These are phyloP conservation scores for Turdus rufiventris DNA, from an alignment of 2,113 vertebrate genomes.

Conservation along the genomic window DNA sequence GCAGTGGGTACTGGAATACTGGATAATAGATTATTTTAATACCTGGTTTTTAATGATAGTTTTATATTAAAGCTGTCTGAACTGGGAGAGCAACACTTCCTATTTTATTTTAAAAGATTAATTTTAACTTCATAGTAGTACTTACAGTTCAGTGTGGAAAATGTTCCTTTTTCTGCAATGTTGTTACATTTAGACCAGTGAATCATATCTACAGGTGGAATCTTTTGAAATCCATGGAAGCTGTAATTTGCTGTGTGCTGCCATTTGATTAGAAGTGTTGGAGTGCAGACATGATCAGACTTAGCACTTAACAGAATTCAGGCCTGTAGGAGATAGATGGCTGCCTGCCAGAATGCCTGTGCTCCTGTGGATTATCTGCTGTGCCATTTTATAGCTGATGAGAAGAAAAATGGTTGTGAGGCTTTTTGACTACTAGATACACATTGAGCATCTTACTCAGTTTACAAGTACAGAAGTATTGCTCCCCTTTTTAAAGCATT, in stretches of 20 bases:
- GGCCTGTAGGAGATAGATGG: background rate
- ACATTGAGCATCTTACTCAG: background rate
- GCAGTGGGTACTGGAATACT: background rate
- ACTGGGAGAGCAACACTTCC: background rate
- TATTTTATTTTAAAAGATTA: background rate
- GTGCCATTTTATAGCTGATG: background rate
- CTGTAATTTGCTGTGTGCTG: background rate
- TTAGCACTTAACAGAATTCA: background rate
- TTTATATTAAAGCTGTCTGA: background rate
- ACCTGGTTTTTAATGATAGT: background rate
- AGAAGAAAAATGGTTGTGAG: background rate
- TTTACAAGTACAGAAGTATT: background rate
- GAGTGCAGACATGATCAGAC: background rate
- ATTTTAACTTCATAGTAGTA: background rate
- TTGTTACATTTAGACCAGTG: background rate
- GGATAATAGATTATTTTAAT: background rate
- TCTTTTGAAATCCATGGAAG: background rate
- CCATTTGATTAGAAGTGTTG: background rate
- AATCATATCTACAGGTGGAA: background rate
- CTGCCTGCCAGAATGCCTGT: conserved; percentile 21
- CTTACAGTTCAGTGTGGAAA: background rate
- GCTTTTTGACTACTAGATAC: background rate
- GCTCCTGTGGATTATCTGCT: conserved; percentile 17
- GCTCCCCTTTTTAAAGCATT: background rate
- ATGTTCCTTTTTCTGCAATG: rapidly evolving